phyloP scores from a whole-genome alignment of 2,113 vertebrate species.

The Mastomys coucha region DNA sequence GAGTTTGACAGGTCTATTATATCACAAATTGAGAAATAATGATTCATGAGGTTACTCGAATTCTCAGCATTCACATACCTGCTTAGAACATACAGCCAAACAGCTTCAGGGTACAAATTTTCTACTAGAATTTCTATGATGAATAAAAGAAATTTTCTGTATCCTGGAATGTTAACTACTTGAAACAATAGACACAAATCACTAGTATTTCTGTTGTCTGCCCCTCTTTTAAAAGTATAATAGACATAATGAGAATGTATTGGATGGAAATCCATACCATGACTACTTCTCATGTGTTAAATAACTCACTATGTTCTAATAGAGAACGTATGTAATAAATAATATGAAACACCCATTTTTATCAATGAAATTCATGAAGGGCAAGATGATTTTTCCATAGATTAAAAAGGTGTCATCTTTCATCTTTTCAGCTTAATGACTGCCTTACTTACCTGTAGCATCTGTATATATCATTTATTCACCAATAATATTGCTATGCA shows the following conservation, averaged over 20 bases:
- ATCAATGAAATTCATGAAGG: neutral
- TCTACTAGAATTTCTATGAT: neutral
- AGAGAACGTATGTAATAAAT: neutral
- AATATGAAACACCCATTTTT: neutral
- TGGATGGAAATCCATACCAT: neutral
- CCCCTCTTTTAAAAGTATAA: neutral
- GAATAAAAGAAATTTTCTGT: neutral
- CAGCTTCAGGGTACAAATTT: constrained; percentile 38
- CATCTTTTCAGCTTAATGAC: neutral
- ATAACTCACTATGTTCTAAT: neutral
- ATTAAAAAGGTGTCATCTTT: neutral
- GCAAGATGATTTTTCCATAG: neutral
- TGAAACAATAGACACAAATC: neutral
- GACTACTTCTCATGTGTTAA: neutral
- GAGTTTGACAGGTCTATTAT: constrained; percentile 60
- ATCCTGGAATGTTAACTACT: neutral
- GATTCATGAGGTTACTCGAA: constrained; percentile 53
- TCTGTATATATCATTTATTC: neutral
- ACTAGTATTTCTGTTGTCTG: neutral
- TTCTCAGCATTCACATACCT: neutral
- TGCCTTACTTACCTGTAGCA: neutral
- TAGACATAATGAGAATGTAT: neutral
- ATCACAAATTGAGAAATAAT: constrained; percentile 60
- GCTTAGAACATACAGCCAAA: constrained; percentile 33
- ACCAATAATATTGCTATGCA: neutral